phyloP scores from a whole-genome alignment of 2,888 invertebrate genomes.

The Osedax frankpressi region DNA sequence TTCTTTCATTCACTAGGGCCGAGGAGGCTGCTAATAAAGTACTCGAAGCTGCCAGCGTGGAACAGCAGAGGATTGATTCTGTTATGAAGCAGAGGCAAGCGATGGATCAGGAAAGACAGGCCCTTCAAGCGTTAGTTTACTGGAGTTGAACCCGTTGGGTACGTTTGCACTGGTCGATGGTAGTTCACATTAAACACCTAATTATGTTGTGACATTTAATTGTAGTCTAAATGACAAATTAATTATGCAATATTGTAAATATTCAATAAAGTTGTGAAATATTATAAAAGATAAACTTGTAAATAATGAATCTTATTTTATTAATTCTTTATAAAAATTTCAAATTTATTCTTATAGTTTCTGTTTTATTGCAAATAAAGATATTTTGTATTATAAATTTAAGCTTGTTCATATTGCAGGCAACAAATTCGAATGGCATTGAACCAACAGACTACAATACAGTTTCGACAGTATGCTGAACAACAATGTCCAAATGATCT shows the following conservation, averaged over 20 bases:
- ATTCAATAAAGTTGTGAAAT: too few species aligned
- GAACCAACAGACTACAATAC: conserved; percentile 60
- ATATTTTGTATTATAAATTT: not conserved
- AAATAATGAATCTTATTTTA: too few species aligned
- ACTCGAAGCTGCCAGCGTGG: conserved; percentile 36
- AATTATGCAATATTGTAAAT: too few species aligned
- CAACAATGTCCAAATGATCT: conserved; percentile 64
- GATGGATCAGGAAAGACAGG: conserved; percentile 35
- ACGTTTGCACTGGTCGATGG: too few species aligned
- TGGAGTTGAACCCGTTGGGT: not conserved
- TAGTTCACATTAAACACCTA: too few species aligned
- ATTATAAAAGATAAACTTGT: too few species aligned
- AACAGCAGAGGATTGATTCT: conserved; percentile 30
- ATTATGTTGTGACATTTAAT: too few species aligned
- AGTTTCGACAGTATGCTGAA: conserved; percentile 80
- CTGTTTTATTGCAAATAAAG: too few species aligned
- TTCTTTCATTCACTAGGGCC: too few species aligned
- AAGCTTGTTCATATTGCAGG: conserved; percentile 29
- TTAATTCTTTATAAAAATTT: too few species aligned
- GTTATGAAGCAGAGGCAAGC: conserved; percentile 39
- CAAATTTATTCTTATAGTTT: too few species aligned
- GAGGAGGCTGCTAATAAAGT: not conserved
- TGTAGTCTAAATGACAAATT: too few species aligned
- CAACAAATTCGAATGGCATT: conserved; percentile 81
- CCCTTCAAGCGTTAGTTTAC: conserved; percentile 38